phyloP scores from a whole-genome alignment of 2,888 invertebrate species.

The Plagiodera versicolora region DNA sequence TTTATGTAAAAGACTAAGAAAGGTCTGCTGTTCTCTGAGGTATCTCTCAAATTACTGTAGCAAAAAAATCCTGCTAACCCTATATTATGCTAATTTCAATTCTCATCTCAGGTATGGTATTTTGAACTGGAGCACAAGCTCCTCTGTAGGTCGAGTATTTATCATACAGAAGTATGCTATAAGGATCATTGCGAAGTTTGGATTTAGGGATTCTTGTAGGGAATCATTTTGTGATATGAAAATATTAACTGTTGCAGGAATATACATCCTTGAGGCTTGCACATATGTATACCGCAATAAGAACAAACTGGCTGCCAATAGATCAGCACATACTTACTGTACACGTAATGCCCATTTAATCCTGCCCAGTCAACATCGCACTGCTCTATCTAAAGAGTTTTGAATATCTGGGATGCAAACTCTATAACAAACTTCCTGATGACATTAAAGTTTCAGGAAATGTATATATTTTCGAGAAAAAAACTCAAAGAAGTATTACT shows the following conservation, averaged over 20 bases:
- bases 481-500: background rate
- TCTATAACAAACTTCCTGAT: conserved; percentile 4
- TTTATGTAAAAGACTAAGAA: background rate
- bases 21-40: background rate
- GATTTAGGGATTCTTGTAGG: conserved; percentile 2
- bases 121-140: conserved; percentile 3
- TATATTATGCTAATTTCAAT: background rate
- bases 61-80: background rate
- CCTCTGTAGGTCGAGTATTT: background rate
- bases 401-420: conserved; percentile 6
- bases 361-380: conserved; percentile 4
- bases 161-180: background rate
- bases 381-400: conserved; percentile 3
- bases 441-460: background rate
- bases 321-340: background rate
- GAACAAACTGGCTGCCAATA: conserved; percentile 1
- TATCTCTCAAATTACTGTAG: background rate
- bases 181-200: conserved; percentile 3
- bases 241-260: conserved; percentile 4
- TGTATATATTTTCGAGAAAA: conserved; percentile 1
- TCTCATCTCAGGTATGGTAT: conserved; percentile 9
- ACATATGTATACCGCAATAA: conserved; percentile 7
- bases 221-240: conserved; percentile 2
- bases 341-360: background rate
- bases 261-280: conserved; percentile 7